Percentiles rank a stretch among this genome's conserved stretches.
Evolutionary conservation across 1,140 invertebrate genomes (phyloP).

Genomic region (Cyphomyrmex costatus): DNA sequence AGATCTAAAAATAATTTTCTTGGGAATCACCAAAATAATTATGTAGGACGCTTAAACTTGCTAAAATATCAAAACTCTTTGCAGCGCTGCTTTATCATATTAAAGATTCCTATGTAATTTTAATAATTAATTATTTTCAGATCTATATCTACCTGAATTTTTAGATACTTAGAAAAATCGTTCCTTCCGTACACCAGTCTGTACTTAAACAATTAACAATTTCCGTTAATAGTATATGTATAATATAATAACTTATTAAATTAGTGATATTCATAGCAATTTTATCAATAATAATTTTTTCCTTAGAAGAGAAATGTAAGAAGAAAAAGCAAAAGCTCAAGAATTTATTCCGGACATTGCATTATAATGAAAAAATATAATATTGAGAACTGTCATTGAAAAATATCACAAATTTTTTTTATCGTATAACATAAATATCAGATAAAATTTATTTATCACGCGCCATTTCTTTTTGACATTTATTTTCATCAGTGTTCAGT

Average conservation of each 20-base stretch:
- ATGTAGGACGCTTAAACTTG: too few species aligned
- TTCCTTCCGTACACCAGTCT: neutral
- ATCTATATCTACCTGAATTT: too few species aligned
- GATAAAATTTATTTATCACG: conserved; percentile 2
- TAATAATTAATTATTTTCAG: too few species aligned
- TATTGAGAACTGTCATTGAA: neutral
- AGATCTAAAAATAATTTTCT: too few species aligned
- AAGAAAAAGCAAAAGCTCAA: neutral
- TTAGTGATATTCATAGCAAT: neutral
- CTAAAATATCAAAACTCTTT: too few species aligned
- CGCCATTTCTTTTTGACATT: neutral
- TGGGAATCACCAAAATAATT: too few species aligned
- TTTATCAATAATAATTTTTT: neutral
- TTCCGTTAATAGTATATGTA: conserved; percentile 1
- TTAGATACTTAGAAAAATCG: too few species aligned
- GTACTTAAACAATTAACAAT: neutral
- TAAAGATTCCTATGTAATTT: too few species aligned
- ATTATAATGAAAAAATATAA: neutral
- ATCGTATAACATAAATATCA: neutral
- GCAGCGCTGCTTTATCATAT: too few species aligned
- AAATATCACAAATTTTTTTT: conserved; percentile 1
- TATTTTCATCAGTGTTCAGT: conserved; percentile 29
- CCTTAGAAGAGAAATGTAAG: neutral
- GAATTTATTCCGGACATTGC: neutral
- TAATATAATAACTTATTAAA: neutral